Conservation (phyloP, 2,888 invertebrate genomes). For the Melinaea menophilus region DNA sequence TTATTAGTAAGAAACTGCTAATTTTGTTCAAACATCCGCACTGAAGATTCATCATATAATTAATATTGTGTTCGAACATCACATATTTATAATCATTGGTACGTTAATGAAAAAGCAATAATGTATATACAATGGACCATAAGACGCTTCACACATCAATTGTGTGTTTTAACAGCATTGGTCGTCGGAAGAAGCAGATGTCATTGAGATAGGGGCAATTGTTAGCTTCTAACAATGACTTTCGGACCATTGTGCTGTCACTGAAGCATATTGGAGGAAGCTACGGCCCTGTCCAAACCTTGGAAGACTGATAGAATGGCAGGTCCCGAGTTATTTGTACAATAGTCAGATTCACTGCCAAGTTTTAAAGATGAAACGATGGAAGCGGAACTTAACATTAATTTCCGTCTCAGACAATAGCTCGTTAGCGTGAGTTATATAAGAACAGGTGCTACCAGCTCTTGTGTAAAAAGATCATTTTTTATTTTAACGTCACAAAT, state of each 20-base stretch:
- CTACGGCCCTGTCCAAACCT: conserved; percentile 63
- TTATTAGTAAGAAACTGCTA: too few species aligned
- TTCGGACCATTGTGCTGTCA: conserved; percentile 68
- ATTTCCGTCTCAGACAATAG: conserved; percentile 50
- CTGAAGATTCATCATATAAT: too few species aligned
- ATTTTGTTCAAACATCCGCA: too few species aligned
- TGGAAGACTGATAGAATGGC: conserved; percentile 52
- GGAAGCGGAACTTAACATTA: conserved; percentile 57
- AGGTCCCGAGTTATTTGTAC: conserved; percentile 32
- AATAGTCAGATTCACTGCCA: conserved; percentile 33
- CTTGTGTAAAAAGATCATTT: conserved; percentile 31
- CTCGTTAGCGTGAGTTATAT: conserved; percentile 44
- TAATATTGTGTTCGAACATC: too few species aligned
- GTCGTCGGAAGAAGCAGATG: conserved; percentile 53
- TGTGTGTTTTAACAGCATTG: conserved; percentile 7
- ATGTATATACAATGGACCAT: not conserved
- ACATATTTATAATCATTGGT: too few species aligned
- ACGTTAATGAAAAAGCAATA: not conserved
- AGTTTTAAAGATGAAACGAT: conserved; percentile 36
- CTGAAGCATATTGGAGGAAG: conserved; percentile 64
- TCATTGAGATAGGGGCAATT: conserved; percentile 69
- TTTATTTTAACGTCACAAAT: conserved; percentile 39
- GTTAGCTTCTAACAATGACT: conserved; percentile 58
- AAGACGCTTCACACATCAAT: not conserved
- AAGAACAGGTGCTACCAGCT: conserved; percentile 36